Percentiles rank a stretch among this genome's conserved stretches.
These are phyloP conservation scores for Tipula vernalis DNA, from an alignment of 2,888 invertebrate genomes.

Conservation along the genomic window DNA sequence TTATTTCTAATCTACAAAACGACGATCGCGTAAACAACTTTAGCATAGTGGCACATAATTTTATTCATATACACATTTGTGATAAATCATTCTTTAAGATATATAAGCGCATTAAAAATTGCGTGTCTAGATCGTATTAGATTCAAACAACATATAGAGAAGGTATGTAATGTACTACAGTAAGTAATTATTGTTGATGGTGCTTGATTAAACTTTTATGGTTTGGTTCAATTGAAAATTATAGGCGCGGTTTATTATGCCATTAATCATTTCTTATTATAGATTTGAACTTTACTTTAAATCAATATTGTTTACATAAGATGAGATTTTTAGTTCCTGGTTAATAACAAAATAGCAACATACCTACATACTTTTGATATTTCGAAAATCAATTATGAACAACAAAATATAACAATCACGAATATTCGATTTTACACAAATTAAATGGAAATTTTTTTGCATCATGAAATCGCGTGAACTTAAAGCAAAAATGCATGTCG, in stretches of 20 bases:
- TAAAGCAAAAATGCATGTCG: background rate
- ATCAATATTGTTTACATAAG: background rate
- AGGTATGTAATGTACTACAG: background rate
- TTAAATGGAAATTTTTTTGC: background rate
- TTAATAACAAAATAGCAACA: background rate
- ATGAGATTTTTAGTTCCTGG: background rate
- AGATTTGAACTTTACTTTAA: background rate
- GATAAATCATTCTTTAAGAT: background rate
- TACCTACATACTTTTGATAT: background rate
- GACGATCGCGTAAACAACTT: background rate
- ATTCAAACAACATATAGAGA: background rate
- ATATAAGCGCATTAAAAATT: background rate
- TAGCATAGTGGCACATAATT: background rate
- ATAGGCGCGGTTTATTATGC: background rate
- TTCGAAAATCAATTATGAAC: background rate
- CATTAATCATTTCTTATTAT: background rate
- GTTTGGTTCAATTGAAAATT: background rate
- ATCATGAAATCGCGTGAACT: background rate
- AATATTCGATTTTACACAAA: background rate
- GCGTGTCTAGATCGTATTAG: background rate
- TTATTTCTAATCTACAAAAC: background rate
- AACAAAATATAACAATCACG: background rate
- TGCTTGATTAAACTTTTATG: background rate
- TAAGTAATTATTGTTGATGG: background rate
- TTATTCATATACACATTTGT: background rate